These are phyloP conservation scores for Nebria salina DNA, from an alignment of 2,888 invertebrate genomes.

Conservation along the genomic window DNA sequence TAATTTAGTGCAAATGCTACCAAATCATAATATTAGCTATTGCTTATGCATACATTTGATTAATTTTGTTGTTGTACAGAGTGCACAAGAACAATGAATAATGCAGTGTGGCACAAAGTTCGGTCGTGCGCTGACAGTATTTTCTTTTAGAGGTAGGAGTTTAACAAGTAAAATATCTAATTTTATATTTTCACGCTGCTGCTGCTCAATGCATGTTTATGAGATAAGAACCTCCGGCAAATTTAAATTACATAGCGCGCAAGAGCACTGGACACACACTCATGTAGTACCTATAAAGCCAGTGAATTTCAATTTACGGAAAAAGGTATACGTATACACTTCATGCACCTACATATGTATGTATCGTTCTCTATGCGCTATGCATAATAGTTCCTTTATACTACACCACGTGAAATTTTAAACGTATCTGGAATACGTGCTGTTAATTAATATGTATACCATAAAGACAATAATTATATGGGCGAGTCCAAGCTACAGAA, in stretches of 20 bases:
- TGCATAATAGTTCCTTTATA: not conserved
- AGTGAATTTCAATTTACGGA: slow-evolving; percentile 13
- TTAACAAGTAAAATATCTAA: not conserved
- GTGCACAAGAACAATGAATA: not conserved
- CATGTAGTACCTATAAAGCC: not conserved
- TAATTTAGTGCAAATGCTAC: too few relatives aligned
- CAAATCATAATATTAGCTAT: too few relatives aligned
- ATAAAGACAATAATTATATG: not conserved
- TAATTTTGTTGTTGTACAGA: not conserved
- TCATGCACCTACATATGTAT: too few relatives aligned
- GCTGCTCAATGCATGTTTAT: slow-evolving; percentile 5
- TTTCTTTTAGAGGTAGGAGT: not conserved
- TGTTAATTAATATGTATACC: not conserved
- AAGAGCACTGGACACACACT: not conserved
- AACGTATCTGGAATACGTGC: not conserved
- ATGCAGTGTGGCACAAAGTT: not conserved
- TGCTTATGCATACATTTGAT: not conserved
- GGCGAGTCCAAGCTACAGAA: not conserved
- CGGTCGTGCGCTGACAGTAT: not conserved
- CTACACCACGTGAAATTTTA: not conserved
- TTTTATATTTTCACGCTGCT: not conserved
- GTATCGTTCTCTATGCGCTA: not conserved
- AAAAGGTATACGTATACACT: not conserved
- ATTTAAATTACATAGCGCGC: slow-evolving; percentile 13
- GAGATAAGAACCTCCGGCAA: slow-evolving; percentile 9